Base-by-base conservation (phyloP, 2,888 invertebrate species). In the Eupithecia centaureata region DNA sequence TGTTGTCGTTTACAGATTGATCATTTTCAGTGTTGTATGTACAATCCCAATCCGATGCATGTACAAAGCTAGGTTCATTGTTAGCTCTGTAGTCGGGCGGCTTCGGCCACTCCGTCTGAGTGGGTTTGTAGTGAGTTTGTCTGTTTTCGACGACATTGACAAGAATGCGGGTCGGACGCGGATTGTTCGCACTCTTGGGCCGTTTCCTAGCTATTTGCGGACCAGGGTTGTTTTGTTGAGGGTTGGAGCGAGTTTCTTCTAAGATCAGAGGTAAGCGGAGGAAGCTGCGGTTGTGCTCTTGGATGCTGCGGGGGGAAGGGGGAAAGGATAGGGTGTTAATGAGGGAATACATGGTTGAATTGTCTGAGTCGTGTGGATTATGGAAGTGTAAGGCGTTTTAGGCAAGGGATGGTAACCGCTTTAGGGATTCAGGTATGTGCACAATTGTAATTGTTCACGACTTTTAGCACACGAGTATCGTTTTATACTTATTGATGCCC, bases 251-350 rank as follows among this genome's bases (percentile, higher is more conserved):
- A 47, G 47, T 22, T 30, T 60, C 64, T 28, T 72, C 73, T 0
- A 63, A 12, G 7, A 71, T 65, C 1, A 63, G 51, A n/a, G 73
- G 63, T 12, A 68, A 22, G 13, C 22, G 47, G 35, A 59, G 42
- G 13, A 67, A 22, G 10, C 7, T 65, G 15, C 63, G 73, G 8
- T 65, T 15, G 28, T 65, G 70, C 58, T 75, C 74, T 69, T 77
- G 76, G 4, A 76, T 22, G 68, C 83, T 83, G n/a, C n/a, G n/a
- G n/a, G n/a, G n/a, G 75, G 33, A 67, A 67, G 52, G 70, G 67
- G 70, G 67, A 42, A 61, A 60, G 32, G 61, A 51, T 52, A 67
- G 57, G 58, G 8, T 22, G 22, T 22, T 22, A 22, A 18, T 18
- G 10, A 2, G 47, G 22, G 3, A 47, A n/a, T 8, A 42, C 0